These are phyloP conservation scores for Drosophila recens DNA, from an alignment of 2,888 invertebrate species.

Conservation along the genomic window DNA sequence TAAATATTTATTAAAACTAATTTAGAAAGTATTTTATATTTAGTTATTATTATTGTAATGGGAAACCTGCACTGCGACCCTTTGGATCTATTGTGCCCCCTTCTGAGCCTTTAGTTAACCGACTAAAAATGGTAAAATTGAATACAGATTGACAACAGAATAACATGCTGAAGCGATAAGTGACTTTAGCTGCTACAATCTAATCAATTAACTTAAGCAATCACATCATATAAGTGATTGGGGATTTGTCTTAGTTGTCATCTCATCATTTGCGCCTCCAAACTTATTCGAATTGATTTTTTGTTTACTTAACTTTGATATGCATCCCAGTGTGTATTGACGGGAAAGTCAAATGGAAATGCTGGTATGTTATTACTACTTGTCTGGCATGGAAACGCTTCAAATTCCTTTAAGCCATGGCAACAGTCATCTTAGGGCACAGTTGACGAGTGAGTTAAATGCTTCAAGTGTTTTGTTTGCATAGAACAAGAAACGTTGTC, in stretches of 20 bases:
- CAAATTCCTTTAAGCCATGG: constrained; percentile 17
- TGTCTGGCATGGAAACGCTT: constrained; percentile 49
- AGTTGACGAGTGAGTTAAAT: constrained; percentile 64
- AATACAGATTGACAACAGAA: not conserved
- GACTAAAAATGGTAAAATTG: no score
- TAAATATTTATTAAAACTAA: no score
- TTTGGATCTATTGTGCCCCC: no score
- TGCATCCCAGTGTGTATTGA: constrained; percentile 33
- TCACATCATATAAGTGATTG: constrained; percentile 16
- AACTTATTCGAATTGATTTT: constrained; percentile 9
- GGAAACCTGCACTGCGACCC: no score
- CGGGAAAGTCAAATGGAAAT: constrained; percentile 41
- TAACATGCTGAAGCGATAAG: constrained; percentile 5
- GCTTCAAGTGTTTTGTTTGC: constrained; percentile 53
- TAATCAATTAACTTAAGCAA: constrained; percentile 16
- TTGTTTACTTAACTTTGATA: not conserved
- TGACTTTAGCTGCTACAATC: constrained; percentile 8
- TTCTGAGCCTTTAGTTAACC: no score
- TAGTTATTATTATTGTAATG: no score
- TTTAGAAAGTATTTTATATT: no score
- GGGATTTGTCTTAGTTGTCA: constrained; percentile 18
- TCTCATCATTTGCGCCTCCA: constrained; percentile 15
- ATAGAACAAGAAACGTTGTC: constrained; percentile 13
- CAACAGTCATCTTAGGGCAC: constrained; percentile 33
- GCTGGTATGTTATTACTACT: constrained; percentile 60